Base-by-base conservation (phyloP, 2,113 vertebrate species). In the Pantherophis guttatus region DNA sequence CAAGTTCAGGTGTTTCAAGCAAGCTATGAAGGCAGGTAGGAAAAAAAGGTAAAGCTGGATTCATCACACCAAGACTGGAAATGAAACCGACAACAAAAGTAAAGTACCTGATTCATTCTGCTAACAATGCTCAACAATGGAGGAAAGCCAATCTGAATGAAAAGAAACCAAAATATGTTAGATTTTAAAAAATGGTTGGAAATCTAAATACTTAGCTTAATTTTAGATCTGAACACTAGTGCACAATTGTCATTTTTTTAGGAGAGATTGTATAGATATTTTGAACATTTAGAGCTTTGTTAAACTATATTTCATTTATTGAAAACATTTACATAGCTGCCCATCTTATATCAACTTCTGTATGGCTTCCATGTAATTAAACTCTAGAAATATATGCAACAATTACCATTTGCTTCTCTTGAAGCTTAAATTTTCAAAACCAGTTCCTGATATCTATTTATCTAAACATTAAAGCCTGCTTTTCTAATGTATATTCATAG, bases 121-220 rank as follows among this genome's bases (percentile, higher is more conserved):
- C 99, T 99, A 93, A 99, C 98, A 91, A 99, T 99, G 96, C 98
- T 99, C 58, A 99, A 98, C 95, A 99, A 98, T 48, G 99, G 99
- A 90, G 99, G 99, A 96, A 99, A 99, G 62, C 99, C 99, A 93
- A 99, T 97, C 99, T 99, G 96, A 48, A 96, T 97, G 70, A 95
- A 95, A 95, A 95, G 90, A 7, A 5, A 52, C 8, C 12, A 86
- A 33, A 26, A n/a, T 94, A 57, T 23, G 5, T 88, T n/a, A 29
- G 92, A 75, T 90, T 29, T 96, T 90, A 11, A 23, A 21, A 81
- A 91, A 93, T 88, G 92, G 6, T 6, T 62, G 70, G 17, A 90
- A 81, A 92, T 9, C 86, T 54, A 65, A 70, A 89, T 24, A 10
- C 39, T 58, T 57, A 88, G 26, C 44, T 88, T 88, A 85, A 55